Evolutionary conservation across 92 coral and sea anemone genomes (phyloP).

Genomic region (Palythoa grandiflora): DNA sequence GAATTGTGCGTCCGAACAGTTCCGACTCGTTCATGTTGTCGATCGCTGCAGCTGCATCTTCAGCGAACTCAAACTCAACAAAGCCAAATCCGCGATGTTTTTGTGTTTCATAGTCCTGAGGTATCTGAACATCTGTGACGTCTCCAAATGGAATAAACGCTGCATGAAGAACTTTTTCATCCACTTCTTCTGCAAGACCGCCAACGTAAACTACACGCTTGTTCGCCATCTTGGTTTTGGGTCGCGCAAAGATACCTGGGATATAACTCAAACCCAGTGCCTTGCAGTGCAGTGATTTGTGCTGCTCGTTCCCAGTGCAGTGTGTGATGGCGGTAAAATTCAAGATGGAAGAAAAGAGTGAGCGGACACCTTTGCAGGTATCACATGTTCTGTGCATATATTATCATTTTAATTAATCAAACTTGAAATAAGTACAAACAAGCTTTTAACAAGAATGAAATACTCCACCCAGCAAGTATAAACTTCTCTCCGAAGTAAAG

Average conservation of each 20-base stretch:
- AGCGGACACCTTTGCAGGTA: too few species aligned
- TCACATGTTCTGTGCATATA: too few species aligned
- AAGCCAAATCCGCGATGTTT: constrained; percentile 98
- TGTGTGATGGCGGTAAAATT: too few species aligned
- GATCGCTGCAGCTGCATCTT: constrained; percentile 98
- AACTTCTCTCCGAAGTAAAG: too few species aligned
- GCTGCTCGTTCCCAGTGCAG: too few species aligned
- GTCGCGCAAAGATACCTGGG: constrained; percentile 64
- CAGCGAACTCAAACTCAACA: constrained; percentile 98
- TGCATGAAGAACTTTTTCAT: constrained; percentile 98
- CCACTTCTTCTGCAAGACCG: constrained; percentile 99
- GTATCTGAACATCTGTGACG: constrained; percentile 99
- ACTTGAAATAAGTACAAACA: too few species aligned
- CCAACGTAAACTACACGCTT: constrained; percentile 99
- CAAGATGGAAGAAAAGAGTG: too few species aligned
- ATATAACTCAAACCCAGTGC: not conserved
- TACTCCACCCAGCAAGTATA: too few species aligned
- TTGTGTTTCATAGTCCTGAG: constrained; percentile 92
- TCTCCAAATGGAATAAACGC: constrained; percentile 99
- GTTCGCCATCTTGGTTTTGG: constrained; percentile 93
- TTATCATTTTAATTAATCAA: too few species aligned
- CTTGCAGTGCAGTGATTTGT: not conserved
- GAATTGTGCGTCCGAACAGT: constrained; percentile 94
- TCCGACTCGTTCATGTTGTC: constrained; percentile 99
- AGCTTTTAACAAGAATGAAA: too few species aligned